Conservation (phyloP, 2,888 invertebrate genomes). For the Petrophora chlorosata region DNA sequence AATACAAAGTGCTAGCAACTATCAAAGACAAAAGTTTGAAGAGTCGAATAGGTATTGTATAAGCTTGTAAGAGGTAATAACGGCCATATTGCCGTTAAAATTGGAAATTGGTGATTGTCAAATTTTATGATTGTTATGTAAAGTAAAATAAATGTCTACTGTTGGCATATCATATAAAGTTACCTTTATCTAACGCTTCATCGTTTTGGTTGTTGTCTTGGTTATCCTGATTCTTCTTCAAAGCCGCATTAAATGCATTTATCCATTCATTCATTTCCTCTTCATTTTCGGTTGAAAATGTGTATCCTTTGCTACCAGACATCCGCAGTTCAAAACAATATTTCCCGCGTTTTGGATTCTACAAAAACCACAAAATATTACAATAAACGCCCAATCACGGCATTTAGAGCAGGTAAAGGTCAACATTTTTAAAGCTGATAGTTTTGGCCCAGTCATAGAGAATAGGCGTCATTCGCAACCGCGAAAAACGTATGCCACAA, state of each 20-base stretch:
- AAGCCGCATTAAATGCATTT: slow-evolving; percentile 90
- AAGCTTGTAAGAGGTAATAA: background rate
- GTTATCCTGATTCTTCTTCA: slow-evolving; percentile 85
- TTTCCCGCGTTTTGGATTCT: slow-evolving; percentile 93
- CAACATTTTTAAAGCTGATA: slow-evolving; percentile 5
- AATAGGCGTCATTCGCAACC: slow-evolving; percentile 1
- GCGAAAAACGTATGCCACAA: background rate
- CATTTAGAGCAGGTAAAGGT: slow-evolving; percentile 6
- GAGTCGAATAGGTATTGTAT: background rate
- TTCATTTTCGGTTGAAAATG: slow-evolving; percentile 94
- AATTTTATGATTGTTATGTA: too few species aligned
- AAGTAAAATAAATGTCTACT: too few species aligned
- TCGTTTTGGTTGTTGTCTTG: slow-evolving; percentile 86
- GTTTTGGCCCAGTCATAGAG: slow-evolving; percentile 3
- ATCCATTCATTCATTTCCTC: slow-evolving; percentile 93
- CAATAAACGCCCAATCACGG: background rate
- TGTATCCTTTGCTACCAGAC: slow-evolving; percentile 94
- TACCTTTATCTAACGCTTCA: slow-evolving; percentile 87
- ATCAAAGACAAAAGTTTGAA: background rate
- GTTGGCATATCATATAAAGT: background rate
- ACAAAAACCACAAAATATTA: slow-evolving; percentile 21
- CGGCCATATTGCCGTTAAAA: background rate
- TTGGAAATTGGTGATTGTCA: background rate
- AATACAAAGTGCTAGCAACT: too few species aligned
- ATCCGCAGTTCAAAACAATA: slow-evolving; percentile 95